Conservation (phyloP, 2,888 invertebrate species). For the Eilema depressum region DNA sequence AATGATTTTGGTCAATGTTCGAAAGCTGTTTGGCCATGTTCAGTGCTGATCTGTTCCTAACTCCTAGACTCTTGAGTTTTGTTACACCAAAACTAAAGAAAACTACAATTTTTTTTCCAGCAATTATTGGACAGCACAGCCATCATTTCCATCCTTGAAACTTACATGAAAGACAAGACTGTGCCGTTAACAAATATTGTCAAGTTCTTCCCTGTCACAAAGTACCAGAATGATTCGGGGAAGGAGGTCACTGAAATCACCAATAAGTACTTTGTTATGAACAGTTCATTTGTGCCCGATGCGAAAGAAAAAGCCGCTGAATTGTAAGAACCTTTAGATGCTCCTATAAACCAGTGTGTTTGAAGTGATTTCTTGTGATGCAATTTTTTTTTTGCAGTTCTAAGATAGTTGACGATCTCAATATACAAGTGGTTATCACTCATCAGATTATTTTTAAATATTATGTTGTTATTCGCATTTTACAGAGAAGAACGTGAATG, state of each 20-base stretch:
- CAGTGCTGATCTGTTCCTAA: no score
- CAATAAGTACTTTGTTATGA: constrained; percentile 96
- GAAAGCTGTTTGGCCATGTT: no score
- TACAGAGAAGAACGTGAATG: constrained; percentile 96
- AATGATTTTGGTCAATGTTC: no score
- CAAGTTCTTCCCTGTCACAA: constrained; percentile 92
- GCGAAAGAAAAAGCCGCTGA: constrained; percentile 84
- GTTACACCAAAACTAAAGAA: neutral
- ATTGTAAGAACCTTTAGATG: constrained; percentile 77
- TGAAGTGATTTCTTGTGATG: neutral
- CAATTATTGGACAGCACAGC: constrained; percentile 97
- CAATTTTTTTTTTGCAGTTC: neutral
- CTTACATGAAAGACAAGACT: constrained; percentile 89
- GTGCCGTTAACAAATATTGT: constrained; percentile 90
- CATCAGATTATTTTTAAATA: neutral
- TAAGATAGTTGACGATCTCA: no score
- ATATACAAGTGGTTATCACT: no score
- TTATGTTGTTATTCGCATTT: neutral
- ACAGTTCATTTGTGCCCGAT: constrained; percentile 86
- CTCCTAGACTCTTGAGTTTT: no score
- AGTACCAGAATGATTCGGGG: constrained; percentile 90
- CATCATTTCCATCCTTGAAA: constrained; percentile 95
- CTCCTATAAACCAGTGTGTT: neutral
- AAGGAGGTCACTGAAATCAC: constrained; percentile 91
- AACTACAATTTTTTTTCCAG: constrained; percentile 76